Conservation (phyloP, 2,888 invertebrate species). For the Erpobdella octoculata region DNA sequence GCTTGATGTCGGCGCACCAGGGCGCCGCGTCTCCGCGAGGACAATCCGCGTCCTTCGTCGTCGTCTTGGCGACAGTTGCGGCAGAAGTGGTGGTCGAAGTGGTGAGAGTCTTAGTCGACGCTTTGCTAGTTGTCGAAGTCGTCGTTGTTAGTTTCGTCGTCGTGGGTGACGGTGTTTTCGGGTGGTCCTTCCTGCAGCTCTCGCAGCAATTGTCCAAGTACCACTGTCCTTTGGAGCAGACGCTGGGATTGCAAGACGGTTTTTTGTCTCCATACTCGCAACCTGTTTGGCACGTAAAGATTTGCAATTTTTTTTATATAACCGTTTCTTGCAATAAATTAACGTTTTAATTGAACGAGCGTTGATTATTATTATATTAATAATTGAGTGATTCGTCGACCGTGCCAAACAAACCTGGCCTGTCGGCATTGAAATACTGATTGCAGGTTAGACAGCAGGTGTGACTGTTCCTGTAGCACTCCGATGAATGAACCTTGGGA, state of each 20-base stretch:
- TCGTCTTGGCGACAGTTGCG: not conserved
- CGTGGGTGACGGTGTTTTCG: not conserved
- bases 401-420: not conserved
- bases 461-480: slow-evolving; percentile 4
- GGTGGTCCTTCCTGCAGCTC: not conserved
- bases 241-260: not conserved
- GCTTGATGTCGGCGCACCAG: slow-evolving; percentile 11
- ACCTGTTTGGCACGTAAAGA: not conserved
- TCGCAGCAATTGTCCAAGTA: slow-evolving; percentile 14
- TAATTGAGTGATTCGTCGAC: not conserved
- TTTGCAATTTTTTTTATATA: not conserved
- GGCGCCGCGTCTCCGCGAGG: slow-evolving; percentile 2
- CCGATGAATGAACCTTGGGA: not conserved
- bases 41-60: slow-evolving; percentile 2
- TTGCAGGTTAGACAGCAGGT: slow-evolving; percentile 21
- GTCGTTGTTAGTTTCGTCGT: not conserved
- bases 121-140: not conserved
- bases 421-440: not conserved
- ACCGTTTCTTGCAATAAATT: not conserved
- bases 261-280: slow-evolving; percentile 18
- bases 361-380: not conserved
- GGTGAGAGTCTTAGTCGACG: not conserved
- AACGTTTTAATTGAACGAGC: not conserved
- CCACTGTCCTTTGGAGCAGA: slow-evolving; percentile 1
- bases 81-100: not conserved